These are phyloP conservation scores for Platypus cylindrus DNA, from an alignment of 2,888 invertebrate genomes.

Conservation along the genomic window DNA sequence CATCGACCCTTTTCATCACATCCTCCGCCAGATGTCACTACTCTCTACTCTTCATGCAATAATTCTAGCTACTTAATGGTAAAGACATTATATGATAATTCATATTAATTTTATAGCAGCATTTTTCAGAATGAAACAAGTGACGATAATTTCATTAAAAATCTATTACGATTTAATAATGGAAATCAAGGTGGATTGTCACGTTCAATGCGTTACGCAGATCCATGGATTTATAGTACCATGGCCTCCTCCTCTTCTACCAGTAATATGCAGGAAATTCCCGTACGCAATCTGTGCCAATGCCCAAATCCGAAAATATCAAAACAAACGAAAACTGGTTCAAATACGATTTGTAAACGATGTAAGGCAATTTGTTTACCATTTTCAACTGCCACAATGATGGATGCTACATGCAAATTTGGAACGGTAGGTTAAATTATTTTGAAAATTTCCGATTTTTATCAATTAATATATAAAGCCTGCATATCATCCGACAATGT, in stretches of 20 bases:
- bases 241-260: conserved; percentile 40
- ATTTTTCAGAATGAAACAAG: conserved; percentile 13
- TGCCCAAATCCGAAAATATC: too few relatives aligned
- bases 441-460: not conserved
- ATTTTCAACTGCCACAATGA: conserved; percentile 46
- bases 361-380: conserved; percentile 71
- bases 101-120: too few relatives aligned
- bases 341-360: conserved; percentile 68
- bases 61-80: too few relatives aligned
- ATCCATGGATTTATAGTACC: conserved; percentile 76
- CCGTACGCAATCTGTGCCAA: conserved; percentile 66
- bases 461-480: not conserved
- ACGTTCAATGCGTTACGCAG: conserved; percentile 74
- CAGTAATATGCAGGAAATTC: conserved; percentile 36
- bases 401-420: conserved; percentile 41
- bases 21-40: conserved; percentile 48
- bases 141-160: too few relatives aligned
- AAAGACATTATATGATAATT: too few relatives aligned
- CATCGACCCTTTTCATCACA: conserved; percentile 48
- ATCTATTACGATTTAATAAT: too few relatives aligned
- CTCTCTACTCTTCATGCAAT: conserved; percentile 46
- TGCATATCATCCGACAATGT: not conserved
- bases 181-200: conserved; percentile 53
- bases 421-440: conserved; percentile 40
- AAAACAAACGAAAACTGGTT: conserved; percentile 44